Base-by-base conservation (phyloP, 2,113 vertebrate species). In the Salminus brasiliensis region DNA sequence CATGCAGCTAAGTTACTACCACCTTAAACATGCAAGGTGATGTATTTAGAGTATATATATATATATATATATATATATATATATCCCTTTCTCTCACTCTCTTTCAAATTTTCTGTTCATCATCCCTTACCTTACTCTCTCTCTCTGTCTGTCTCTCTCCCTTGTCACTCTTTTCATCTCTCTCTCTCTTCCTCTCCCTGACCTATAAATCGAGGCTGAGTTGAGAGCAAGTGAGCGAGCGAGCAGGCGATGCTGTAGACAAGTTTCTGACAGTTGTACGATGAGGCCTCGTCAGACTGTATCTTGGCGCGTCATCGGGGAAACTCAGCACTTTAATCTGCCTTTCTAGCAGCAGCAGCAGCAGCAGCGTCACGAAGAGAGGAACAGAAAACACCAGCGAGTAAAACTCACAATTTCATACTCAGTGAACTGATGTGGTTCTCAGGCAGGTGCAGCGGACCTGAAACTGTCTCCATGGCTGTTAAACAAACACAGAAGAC, bases 401-500 rank as follows among this genome's bases (percentile, higher is more conserved):
- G 47, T 18, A 21, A 80, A 79, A 60, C 43, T 60, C 49, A 32
- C 29, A 59, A 74, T 83, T 84, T 80, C 74, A 79, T 75, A 76
- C 65, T 73, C 43, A 63, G 30, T 53, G 55, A 75, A 65, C 60
- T 15, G 55, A 43, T 76, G 30, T 69, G 23, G 27, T 62, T 49
- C 6, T 49, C 12, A 18, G 47, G 13, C 47, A 74, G 70, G 59
- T 25, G 49, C 82, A 65, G 76, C 76, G 55, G 68, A 83, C 63
- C 75, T 57, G 49, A 81, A 76, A 81, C 55, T 45, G 53, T 69
- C 74, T 75, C 45, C 62, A 34, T 66, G 78, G 76, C 41, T 68
- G 72, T 83, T 85, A 78, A 76, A 82, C 83, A 86, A 86, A 80
- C 72, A 84, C 72, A 83, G 80, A 70, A 68, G 63, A 83, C 62